These are phyloP conservation scores for Drosophila ficusphila DNA, from an alignment of 1,140 invertebrate genomes.

Conservation along the genomic window DNA sequence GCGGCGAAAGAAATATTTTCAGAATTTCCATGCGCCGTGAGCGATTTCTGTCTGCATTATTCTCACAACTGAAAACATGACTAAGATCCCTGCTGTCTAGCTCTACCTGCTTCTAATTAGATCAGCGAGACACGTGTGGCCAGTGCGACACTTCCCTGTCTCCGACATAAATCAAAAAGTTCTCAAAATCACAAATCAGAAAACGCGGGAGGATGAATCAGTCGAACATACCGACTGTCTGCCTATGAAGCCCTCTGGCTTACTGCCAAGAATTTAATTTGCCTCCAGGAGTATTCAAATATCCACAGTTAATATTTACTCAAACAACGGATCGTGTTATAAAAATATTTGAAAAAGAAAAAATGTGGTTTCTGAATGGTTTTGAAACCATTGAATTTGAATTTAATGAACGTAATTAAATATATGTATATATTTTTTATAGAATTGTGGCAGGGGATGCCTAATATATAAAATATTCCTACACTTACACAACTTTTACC, in stretches of 20 bases:
- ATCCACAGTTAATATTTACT: not conserved
- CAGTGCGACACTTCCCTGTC: constrained; percentile 17
- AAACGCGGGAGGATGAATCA: constrained; percentile 26
- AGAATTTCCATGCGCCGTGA: constrained; percentile 71
- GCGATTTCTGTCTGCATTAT: constrained; percentile 46
- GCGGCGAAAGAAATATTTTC: constrained; percentile 53
- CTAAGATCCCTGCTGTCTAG: constrained; percentile 49
- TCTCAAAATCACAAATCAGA: constrained; percentile 59
- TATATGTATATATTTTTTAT: no score
- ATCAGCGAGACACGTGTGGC: constrained; percentile 59
- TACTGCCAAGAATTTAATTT: constrained; percentile 1
- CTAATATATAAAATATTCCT: no score
- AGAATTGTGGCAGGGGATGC: no score
- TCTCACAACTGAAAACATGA: constrained; percentile 49
- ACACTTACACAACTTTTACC: no score
- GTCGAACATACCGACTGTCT: constrained; percentile 1
- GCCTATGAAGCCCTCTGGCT: not conserved
- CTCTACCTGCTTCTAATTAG: constrained; percentile 59
- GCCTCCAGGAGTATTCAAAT: constrained; percentile 9
- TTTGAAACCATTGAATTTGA: no score
- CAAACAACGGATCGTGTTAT: not conserved
- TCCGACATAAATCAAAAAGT: constrained; percentile 46
- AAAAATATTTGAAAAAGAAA: not conserved
- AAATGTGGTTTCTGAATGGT: no score
- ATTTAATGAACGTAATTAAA: no score